These are phyloP conservation scores for Benitochromis conjunctus DNA, from an alignment of 2,113 vertebrate species.

Conservation along the genomic window DNA sequence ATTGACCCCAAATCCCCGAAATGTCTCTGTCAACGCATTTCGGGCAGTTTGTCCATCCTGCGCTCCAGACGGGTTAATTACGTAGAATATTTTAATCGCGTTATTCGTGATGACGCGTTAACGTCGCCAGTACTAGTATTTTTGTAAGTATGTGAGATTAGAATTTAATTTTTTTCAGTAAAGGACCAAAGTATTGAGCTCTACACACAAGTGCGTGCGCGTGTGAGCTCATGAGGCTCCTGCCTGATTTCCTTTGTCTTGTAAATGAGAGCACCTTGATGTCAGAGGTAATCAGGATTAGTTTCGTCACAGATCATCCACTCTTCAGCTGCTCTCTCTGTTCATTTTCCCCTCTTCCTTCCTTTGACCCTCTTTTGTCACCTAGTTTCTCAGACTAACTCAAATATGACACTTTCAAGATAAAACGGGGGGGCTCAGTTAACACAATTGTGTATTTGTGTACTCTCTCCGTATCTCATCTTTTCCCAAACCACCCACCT, in stretches of 20 bases:
- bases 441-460: neutral
- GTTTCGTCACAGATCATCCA: slow-evolving; percentile 51
- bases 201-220: neutral
- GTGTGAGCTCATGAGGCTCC: neutral
- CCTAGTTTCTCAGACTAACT: neutral
- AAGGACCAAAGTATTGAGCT: neutral
- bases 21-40: too few relatives aligned
- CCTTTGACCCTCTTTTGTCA: neutral
- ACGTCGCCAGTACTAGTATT: too few relatives aligned
- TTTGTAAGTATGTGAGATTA: neutral
- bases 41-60: too few relatives aligned
- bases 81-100: too few relatives aligned
- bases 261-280: neutral
- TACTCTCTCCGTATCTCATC: neutral
- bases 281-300: slow-evolving; percentile 64
- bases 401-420: neutral
- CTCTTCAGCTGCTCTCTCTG: neutral
- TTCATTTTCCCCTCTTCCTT: neutral
- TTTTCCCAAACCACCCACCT: neutral
- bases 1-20: too few relatives aligned
- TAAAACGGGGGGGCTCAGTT: neutral
- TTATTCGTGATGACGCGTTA: too few relatives aligned
- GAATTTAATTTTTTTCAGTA: neutral
- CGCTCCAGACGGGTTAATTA: too few relatives aligned
- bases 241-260: neutral